Evolutionary conservation across 2,888 invertebrate species (phyloP).

Genomic region (Trissoscelio sp.): DNA sequence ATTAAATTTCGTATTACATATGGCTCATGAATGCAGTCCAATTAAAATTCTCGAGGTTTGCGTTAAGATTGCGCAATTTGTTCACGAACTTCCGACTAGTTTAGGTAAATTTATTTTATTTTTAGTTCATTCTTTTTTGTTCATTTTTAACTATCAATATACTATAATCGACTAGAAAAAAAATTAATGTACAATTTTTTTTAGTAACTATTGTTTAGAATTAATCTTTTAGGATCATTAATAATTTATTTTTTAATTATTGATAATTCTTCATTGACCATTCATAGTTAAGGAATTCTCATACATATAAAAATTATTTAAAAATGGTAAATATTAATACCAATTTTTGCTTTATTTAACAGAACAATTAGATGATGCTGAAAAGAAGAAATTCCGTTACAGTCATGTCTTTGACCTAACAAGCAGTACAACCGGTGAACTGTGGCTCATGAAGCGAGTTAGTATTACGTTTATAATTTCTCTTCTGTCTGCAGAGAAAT

Average conservation of each 20-base stretch:
- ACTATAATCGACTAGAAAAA: not conserved
- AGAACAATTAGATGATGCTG: slow-evolving; percentile 8
- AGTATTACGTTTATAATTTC: slow-evolving; percentile 89
- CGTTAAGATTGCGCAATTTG: slow-evolving; percentile 87
- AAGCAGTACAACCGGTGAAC: slow-evolving; percentile 88
- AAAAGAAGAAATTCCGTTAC: slow-evolving; percentile 67
- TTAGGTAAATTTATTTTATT: slow-evolving; percentile 41
- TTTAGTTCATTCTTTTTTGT: too few relatives aligned
- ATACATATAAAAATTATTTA: too few relatives aligned
- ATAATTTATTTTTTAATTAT: too few relatives aligned
- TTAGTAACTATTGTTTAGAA: too few relatives aligned
- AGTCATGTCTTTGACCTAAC: slow-evolving; percentile 87
- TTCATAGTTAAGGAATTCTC: too few relatives aligned
- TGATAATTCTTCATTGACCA: too few relatives aligned
- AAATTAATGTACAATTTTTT: too few relatives aligned
- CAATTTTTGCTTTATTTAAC: too few relatives aligned
- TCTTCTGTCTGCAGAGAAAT: slow-evolving; percentile 88
- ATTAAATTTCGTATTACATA: slow-evolving; percentile 88
- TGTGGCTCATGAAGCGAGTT: slow-evolving; percentile 93
- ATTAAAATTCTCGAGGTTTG: slow-evolving; percentile 87
- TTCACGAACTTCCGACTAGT: slow-evolving; percentile 87
- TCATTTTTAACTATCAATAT: too few relatives aligned
- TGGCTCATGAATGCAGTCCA: slow-evolving; percentile 88
- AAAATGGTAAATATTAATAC: too few relatives aligned
- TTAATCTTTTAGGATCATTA: too few relatives aligned